Percentiles rank a stretch among this genome's conserved stretches.
Evolutionary conservation across 2,113 vertebrate genomes (phyloP).

Genomic region (Hydropotes inermis): DNA sequence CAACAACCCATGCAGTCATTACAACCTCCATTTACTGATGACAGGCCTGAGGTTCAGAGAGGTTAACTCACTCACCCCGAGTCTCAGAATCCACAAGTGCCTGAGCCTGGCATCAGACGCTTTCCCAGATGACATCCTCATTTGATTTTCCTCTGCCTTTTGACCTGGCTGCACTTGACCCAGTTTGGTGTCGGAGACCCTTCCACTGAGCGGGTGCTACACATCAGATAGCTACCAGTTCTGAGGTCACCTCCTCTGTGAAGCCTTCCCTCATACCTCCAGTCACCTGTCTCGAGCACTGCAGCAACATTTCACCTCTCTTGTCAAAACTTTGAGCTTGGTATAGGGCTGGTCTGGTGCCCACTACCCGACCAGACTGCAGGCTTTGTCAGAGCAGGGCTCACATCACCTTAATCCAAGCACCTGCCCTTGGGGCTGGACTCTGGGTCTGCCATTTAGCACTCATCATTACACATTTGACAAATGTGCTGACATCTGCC

Average conservation of each 20-base stretch:
- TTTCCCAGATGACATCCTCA: neutral
- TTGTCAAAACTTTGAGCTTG: neutral
- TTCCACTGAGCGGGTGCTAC: neutral
- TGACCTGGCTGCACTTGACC: neutral
- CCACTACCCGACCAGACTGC: rapidly evolving
- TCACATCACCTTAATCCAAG: neutral
- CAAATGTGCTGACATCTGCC: neutral
- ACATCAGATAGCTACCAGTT: neutral
- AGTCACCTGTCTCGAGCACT: neutral
- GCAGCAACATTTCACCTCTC: too few relatives aligned
- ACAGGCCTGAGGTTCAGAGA: neutral
- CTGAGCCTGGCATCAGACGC: rapidly evolving
- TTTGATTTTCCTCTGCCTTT: neutral
- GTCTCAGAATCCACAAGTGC: neutral
- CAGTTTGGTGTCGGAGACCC: rapidly evolving
- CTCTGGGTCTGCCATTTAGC: neutral
- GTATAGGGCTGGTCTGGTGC: neutral
- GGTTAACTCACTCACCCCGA: neutral
- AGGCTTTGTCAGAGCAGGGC: neutral
- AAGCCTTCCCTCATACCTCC: neutral
- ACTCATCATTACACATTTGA: neutral
- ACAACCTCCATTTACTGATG: neutral
- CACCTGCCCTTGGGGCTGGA: neutral
- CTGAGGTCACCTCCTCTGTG: neutral
- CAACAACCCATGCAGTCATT: rapidly evolving